A percentile compares a stretch with the other conserved stretches of the same genome.
These are phyloP conservation scores for Hedya salicella DNA, from an alignment of 2,888 invertebrate species.

Conservation along the genomic window DNA sequence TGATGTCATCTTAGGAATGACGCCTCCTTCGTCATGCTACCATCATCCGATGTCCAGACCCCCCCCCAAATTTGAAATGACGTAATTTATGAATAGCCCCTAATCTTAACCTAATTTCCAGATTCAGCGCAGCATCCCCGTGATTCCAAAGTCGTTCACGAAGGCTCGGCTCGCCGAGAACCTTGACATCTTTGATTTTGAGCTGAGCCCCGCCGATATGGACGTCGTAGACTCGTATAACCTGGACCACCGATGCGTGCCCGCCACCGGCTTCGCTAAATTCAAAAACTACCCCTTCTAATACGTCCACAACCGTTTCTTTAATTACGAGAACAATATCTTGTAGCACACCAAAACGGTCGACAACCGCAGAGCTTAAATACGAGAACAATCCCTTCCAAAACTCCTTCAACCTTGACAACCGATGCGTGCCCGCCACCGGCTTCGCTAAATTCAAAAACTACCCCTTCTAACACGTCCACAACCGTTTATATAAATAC, in stretches of 20 bases:
- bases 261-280: constrained; percentile 54
- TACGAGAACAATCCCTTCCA: no score
- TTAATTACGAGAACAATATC: no score
- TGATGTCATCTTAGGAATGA: no score
- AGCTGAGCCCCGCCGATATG: constrained; percentile 83
- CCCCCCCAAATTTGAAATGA: no score
- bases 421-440: constrained; percentile 71
- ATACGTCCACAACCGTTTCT: background rate
- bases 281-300: constrained; percentile 68
- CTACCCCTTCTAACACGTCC: constrained; percentile 62
- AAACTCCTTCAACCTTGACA: constrained; percentile 83
- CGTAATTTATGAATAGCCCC: no score
- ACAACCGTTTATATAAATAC: no score
- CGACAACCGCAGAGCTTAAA: no score
- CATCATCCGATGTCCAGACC: no score
- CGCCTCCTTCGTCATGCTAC: no score
- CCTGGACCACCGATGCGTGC: constrained; percentile 80
- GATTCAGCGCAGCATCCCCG: constrained; percentile 87
- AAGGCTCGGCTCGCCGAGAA: constrained; percentile 89
- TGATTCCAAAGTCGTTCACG: constrained; percentile 91
- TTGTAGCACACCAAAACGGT: no score
- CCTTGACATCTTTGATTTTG: constrained; percentile 87
- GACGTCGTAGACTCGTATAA: constrained; percentile 82
- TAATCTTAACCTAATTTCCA: no score
- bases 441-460: constrained; percentile 56